Conservation (phyloP, 2,888 invertebrate genomes). For the Aphrophora alni region DNA sequence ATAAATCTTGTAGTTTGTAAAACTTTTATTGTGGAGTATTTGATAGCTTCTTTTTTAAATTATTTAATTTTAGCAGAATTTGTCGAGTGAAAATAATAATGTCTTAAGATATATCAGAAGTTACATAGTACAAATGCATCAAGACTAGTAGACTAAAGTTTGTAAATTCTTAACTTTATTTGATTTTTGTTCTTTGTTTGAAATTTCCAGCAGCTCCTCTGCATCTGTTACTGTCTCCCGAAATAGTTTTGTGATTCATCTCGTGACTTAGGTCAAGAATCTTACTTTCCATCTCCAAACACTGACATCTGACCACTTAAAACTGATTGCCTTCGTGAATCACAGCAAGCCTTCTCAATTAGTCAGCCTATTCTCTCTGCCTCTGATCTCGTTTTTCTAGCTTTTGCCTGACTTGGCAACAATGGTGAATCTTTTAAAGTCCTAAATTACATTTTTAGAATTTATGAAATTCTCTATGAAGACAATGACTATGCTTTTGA, state of each 20-base stretch:
- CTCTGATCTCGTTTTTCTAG: background rate
- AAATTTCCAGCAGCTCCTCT: background rate
- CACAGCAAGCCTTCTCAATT: constrained; percentile 1
- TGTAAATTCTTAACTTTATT: too few relatives aligned
- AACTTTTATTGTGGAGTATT: too few relatives aligned
- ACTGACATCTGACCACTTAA: background rate
- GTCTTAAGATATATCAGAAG: too few relatives aligned
- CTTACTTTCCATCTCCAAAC: background rate
- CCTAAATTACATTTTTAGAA: background rate
- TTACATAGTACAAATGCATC: too few relatives aligned
- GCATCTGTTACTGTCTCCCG: background rate
- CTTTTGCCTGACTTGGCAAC: background rate
- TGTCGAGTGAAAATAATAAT: too few relatives aligned
- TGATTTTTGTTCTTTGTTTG: background rate
- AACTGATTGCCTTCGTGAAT: background rate
- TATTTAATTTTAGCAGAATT: too few relatives aligned
- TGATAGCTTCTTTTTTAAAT: too few relatives aligned
- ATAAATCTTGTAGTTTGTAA: too few relatives aligned
- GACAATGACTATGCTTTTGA: too few relatives aligned
- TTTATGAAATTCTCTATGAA: background rate
- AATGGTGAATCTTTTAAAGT: background rate
- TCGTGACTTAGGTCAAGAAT: background rate
- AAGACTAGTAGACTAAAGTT: too few relatives aligned
- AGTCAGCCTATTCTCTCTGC: background rate
- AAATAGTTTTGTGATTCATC: background rate